phyloP scores from a whole-genome alignment of 23 tunicate genomes.

The Phallusia fumigata region DNA sequence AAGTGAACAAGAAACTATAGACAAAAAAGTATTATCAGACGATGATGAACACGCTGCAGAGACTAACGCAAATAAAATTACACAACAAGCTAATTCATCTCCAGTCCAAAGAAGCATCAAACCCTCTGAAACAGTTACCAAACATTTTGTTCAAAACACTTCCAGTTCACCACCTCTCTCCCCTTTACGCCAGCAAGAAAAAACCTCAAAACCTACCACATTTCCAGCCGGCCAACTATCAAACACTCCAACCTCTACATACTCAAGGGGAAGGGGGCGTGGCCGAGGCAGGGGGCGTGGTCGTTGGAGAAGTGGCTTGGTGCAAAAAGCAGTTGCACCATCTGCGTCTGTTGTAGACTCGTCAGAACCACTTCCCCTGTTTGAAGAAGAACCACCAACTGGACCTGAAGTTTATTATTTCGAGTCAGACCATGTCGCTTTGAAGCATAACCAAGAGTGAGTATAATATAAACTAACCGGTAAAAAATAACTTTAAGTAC shows the following conservation, averaged over 20 bases:
- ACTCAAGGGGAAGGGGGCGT: conserved; percentile 33
- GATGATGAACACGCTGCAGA: not conserved
- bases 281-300: conserved; percentile 31
- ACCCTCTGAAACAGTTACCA: no score
- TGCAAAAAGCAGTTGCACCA: conserved; percentile 8
- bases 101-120: no score
- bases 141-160: not conserved
- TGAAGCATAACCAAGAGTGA: conserved; percentile 85
- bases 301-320: not conserved
- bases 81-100: not conserved
- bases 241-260: conserved; percentile 7
- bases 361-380: conserved; percentile 67
- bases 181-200: not conserved
- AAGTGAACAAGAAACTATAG: not conserved
- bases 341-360: conserved; percentile 25
- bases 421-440: conserved; percentile 87
- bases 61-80: not conserved
- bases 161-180: not conserved
- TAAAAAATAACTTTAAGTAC: no score
- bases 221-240: conserved; percentile 10
- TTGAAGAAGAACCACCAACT: conserved; percentile 72
- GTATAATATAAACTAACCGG: conserved; percentile 18
- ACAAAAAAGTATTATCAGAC: not conserved
- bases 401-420: conserved; percentile 88
- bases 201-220: not conserved